These are phyloP conservation scores for Pseudococcus viburni DNA, from an alignment of 2,888 invertebrate species.

Conservation along the genomic window DNA sequence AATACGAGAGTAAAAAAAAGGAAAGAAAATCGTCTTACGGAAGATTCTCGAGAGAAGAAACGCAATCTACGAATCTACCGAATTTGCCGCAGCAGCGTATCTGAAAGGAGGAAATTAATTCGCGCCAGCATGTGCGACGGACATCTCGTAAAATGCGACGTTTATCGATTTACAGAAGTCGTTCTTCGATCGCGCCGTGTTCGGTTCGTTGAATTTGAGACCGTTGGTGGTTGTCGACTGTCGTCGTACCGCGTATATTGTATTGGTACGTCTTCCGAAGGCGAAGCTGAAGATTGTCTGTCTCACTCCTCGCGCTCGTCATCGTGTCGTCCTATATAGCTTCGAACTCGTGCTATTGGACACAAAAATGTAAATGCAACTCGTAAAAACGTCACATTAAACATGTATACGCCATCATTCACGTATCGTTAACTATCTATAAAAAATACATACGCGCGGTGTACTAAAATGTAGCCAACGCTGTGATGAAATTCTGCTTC, in stretches of 20 bases:
- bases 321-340: neutral
- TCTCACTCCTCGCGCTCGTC: neutral
- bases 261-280: neutral
- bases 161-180: constrained; percentile 31
- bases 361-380: constrained; percentile 22
- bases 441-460: neutral
- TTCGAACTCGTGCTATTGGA: neutral
- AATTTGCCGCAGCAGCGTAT: too few species aligned
- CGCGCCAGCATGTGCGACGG: neutral
- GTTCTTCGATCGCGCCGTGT: neutral
- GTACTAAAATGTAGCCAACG: neutral
- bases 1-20: too few species aligned
- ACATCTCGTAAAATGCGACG: constrained; percentile 31
- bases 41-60: too few species aligned
- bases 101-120: neutral
- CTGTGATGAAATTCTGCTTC: neutral
- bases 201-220: neutral
- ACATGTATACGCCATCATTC: constrained; percentile 35
- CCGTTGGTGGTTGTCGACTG: neutral
- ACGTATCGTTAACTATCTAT: constrained; percentile 42
- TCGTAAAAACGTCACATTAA: constrained; percentile 49
- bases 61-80: too few species aligned
- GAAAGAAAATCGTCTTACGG: too few species aligned
- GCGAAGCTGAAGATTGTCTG: neutral
- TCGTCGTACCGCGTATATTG: neutral